Evolutionary conservation across 2,888 invertebrate genomes (phyloP).

Genomic region (Tipula confusa): DNA sequence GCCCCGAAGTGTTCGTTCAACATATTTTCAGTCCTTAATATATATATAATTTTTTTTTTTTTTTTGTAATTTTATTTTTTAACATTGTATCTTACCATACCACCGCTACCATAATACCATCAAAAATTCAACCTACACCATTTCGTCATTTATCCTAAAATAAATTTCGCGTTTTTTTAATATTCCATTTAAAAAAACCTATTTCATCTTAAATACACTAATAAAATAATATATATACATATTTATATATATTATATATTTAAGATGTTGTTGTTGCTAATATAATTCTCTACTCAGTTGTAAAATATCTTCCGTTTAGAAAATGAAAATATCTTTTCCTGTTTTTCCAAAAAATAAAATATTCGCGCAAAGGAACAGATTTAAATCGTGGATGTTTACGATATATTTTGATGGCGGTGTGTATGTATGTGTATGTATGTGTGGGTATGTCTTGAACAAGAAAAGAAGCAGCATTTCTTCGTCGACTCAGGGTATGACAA

Average conservation of each 20-base stretch:
- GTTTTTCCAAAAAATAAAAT: neutral
- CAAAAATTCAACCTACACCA: neutral
- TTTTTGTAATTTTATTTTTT: no score
- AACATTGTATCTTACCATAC: neutral
- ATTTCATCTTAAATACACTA: slow-evolving; percentile 25
- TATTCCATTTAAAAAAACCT: neutral
- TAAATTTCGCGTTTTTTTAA: neutral
- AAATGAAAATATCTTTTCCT: neutral
- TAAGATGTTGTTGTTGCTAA: neutral
- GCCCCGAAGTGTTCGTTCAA: neutral
- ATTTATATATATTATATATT: no score
- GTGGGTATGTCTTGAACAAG: neutral
- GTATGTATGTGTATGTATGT: neutral
- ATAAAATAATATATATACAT: slow-evolving; percentile 4
- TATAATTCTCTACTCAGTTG: neutral
- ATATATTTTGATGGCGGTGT: neutral
- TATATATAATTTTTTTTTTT: neutral
- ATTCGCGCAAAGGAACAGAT: neutral
- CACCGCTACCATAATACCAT: neutral
- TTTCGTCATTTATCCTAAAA: neutral
- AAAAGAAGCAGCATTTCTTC: neutral
- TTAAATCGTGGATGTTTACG: neutral
- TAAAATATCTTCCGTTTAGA: slow-evolving; percentile 6
- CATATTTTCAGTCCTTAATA: neutral
- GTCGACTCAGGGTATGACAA: neutral